Percentiles rank a stretch among this genome's conserved stretches.
Conservation (phyloP, 2,113 vertebrate species). For the Scortum barcoo region DNA sequence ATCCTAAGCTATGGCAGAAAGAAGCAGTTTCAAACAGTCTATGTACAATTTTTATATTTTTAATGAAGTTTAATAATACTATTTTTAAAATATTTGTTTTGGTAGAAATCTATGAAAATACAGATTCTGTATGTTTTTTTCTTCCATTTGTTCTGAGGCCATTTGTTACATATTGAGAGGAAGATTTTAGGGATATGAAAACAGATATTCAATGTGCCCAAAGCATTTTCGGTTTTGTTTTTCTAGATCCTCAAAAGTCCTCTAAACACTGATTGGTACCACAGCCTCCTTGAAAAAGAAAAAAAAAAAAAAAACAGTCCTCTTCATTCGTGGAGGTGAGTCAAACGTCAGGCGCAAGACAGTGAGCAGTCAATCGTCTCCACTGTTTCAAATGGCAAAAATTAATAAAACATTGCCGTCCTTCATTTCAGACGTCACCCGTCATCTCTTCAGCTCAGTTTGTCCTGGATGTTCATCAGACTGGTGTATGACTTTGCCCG, state of each 20-base stretch:
- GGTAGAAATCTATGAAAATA: neutral
- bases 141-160: neutral
- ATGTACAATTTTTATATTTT: neutral
- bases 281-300: constrained; percentile 2
- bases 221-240: constrained; percentile 17
- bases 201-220: neutral
- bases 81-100: neutral
- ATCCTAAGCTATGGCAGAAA: neutral
- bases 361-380: constrained; percentile 2
- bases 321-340: neutral
- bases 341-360: constrained; percentile 22
- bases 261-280: constrained; percentile 28
- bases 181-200: constrained; percentile 7
- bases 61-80: no score
- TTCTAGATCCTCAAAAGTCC: neutral
- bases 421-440: neutral
- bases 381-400: neutral
- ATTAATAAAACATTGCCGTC: neutral
- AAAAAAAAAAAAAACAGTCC: neutral
- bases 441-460: constrained; percentile 86
- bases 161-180: neutral
- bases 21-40: neutral
- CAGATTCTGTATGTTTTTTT: neutral
- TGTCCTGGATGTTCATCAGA: constrained; percentile 94
- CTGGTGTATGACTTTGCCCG: constrained; percentile 91